Evolutionary conservation across 1,140 invertebrate species (phyloP).

Genomic region (Panulirus ornatus): DNA sequence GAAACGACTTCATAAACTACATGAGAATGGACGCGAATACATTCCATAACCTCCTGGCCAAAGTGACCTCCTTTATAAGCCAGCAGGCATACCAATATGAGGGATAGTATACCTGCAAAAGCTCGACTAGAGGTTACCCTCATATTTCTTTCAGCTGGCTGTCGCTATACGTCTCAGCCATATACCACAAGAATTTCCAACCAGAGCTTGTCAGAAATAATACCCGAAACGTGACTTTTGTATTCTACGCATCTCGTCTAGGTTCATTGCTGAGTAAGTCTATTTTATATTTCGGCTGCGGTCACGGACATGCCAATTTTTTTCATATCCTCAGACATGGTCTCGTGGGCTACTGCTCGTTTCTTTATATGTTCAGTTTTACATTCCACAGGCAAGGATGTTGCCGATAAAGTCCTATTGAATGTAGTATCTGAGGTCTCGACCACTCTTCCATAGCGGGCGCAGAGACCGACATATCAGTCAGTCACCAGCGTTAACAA

Average conservation of each 20-base stretch:
- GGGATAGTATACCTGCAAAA: constrained; percentile 2
- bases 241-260: not conserved
- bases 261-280: not conserved
- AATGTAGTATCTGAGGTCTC: not conserved
- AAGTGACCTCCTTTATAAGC: not conserved
- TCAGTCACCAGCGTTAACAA: not conserved
- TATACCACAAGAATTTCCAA: constrained; percentile 18
- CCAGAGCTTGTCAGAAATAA: constrained; percentile 2
- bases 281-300: too few relatives aligned
- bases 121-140: constrained; percentile 13
- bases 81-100: constrained; percentile 29
- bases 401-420: constrained; percentile 22
- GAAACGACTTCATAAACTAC: not conserved
- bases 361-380: not conserved
- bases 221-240: not conserved
- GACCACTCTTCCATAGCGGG: constrained; percentile 1
- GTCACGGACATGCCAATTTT: not conserved
- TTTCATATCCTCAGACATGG: not conserved
- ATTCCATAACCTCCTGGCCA: not conserved
- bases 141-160: constrained; percentile 6
- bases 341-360: too few relatives aligned
- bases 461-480: constrained; percentile 5
- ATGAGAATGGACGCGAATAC: constrained; percentile 3
- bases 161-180: not conserved
- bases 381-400: constrained; percentile 34